Evolutionary conservation across 2,888 invertebrate species (phyloP), one percentile per base, ranked within the genome.

Genomic region (Dynastes maya): DNA sequence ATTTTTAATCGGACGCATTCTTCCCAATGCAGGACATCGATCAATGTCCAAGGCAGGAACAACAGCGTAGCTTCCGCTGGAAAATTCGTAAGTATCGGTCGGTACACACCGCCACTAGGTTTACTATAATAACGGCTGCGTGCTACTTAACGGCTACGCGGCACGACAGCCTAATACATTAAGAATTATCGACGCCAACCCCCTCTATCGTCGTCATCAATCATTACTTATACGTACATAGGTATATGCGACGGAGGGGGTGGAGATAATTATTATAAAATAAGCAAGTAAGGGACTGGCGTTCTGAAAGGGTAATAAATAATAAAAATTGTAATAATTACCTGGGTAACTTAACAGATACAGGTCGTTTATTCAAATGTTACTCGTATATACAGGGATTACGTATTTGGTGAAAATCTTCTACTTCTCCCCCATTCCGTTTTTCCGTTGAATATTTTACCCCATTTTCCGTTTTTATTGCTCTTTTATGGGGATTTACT

Each of bases 41-140:
- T 83, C 83, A 83, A 55, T 79, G 83, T 83, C 83, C 74, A 63
- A 65, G 37, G 76, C 83, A 83, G 82, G 82, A 82, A 81, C 80
- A 80, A 70, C 37, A 53, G 70, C 40, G 37, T 29, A 40, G 8
- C 65, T 81, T 80, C 80, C 77, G 67, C 63, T 74, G 65, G 37
- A 75, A 75, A 63, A 61, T 64, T 32, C 65, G 65, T 32, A 65
- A 32, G 32, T 65, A 37, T 27, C 32, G 65, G 37, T 37, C 65
- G 65, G 37, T 37, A 65, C 29, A 6, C 65, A 27, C n/a, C 29
- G 16, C 40, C 29, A n/a, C 65, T 32, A 32, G 32, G 32, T 32
- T 32, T 32, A 32, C 27, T 65, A 45, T 8, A 45, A 45, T 45
- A 45, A 45, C 45, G 45, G 55, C 55, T 22, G 55, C 55, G 55